A percentile compares a stretch with the other conserved stretches of the same genome.
Evolutionary conservation across 2,888 invertebrate genomes (phyloP).

Genomic region (Liodrosophila aerea): DNA sequence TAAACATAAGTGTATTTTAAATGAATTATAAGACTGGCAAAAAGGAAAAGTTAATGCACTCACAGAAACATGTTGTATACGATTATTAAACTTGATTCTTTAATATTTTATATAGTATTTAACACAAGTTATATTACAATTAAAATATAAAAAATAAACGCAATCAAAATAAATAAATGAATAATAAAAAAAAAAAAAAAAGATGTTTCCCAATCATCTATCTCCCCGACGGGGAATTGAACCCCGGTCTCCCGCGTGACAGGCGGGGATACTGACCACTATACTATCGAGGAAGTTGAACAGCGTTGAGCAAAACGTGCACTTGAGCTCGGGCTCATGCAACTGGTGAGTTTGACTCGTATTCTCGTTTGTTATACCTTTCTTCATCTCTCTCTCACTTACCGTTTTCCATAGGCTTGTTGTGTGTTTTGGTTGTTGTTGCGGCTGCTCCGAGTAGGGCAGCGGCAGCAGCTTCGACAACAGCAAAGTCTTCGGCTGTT

Average conservation of each 20-base stretch:
- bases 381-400: conserved; percentile 24
- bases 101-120: no score
- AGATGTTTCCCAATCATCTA: conserved; percentile 21
- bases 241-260: conserved; percentile 72
- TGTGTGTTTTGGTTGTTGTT: conserved; percentile 17
- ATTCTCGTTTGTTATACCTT: not conserved
- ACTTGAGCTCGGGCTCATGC: not conserved
- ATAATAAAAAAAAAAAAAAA: conserved; percentile 18
- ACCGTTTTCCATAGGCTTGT: conserved; percentile 45
- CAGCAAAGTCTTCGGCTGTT: conserved; percentile 24
- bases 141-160: not conserved
- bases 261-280: conserved; percentile 70
- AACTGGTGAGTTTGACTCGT: not conserved
- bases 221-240: conserved; percentile 71
- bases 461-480: conserved; percentile 2
- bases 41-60: no score
- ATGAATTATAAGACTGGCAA: no score
- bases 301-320: not conserved
- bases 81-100: no score
- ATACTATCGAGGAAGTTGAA: conserved; percentile 66
- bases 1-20: not conserved
- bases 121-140: no score
- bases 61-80: no score
- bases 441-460: not conserved
- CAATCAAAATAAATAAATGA: not conserved